These are phyloP conservation scores for Erythrocercus mccallii DNA, from an alignment of 2,113 vertebrate species.

Conservation along the genomic window DNA sequence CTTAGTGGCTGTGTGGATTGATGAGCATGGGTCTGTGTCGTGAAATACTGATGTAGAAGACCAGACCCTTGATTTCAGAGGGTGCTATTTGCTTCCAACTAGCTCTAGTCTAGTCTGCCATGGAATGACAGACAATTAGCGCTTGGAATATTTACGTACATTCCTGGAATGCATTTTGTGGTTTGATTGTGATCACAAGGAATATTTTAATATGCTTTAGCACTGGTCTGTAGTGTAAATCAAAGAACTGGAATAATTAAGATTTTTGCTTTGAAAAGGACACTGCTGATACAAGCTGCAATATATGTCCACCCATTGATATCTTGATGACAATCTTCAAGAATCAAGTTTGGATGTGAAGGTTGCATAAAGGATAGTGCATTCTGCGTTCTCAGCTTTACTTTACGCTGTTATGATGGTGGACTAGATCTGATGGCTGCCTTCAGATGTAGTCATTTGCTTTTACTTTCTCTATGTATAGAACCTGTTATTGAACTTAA, in stretches of 20 bases:
- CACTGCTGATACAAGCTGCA: neutral
- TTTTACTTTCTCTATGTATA: neutral
- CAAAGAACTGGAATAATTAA: neutral
- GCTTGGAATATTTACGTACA: neutral
- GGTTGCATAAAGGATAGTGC: neutral
- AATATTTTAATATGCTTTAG: neutral
- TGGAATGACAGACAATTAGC: neutral
- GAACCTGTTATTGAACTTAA: neutral
- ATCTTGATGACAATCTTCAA: neutral
- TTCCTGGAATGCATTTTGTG: neutral
- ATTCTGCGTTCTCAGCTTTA: neutral
- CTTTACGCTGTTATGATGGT: neutral
- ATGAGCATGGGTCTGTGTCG: neutral
- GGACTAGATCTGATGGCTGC: neutral
- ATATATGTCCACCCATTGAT: accelerated
- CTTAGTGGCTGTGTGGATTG: neutral
- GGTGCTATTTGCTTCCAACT: neutral
- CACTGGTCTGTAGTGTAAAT: neutral
- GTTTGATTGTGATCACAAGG: neutral
- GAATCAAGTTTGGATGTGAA: neutral
- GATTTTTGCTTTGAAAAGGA: neutral
- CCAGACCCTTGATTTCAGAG: neutral
- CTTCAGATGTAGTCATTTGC: neutral
- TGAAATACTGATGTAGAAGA: neutral
- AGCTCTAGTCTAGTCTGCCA: neutral